Evolutionary conservation across 2,888 invertebrate species (phyloP).

Genomic region (Heliconius sara): DNA sequence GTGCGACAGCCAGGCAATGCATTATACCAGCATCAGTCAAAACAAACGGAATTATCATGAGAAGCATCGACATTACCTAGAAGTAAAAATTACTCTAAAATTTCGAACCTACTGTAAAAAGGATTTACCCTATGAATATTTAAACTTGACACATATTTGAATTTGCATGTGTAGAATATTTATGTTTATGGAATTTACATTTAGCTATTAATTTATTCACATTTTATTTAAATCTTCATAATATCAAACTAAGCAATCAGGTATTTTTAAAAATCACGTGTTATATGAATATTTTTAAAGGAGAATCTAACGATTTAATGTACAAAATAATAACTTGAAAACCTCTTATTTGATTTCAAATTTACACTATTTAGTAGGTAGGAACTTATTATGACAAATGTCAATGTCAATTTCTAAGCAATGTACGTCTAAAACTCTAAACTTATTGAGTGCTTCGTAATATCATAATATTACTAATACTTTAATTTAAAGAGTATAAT

Average conservation of each 20-base stretch:
- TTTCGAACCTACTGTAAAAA: conserved; percentile 39
- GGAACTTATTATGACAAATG: neutral
- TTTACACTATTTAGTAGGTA: neutral
- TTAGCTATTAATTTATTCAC: neutral
- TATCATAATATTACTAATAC: too few species aligned
- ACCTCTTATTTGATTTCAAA: neutral
- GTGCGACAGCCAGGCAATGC: conserved; percentile 73
- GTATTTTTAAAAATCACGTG: neutral
- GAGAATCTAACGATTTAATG: neutral
- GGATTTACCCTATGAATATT: neutral
- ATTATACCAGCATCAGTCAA: conserved; percentile 60
- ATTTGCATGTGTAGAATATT: neutral
- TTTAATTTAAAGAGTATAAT: too few species aligned
- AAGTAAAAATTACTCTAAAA: conserved; percentile 67
- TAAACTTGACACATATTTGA: neutral
- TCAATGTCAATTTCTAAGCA: neutral
- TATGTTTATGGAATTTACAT: neutral
- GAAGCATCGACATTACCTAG: conserved; percentile 77
- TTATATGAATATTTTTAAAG: neutral
- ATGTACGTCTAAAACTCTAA: neutral
- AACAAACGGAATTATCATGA: conserved; percentile 74
- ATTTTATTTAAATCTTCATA: neutral
- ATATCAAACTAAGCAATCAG: neutral
- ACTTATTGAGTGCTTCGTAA: too few species aligned
- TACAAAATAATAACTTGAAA: neutral